Evolutionary conservation across 1,140 invertebrate genomes (phyloP).

Genomic region (Aethina tumida): DNA sequence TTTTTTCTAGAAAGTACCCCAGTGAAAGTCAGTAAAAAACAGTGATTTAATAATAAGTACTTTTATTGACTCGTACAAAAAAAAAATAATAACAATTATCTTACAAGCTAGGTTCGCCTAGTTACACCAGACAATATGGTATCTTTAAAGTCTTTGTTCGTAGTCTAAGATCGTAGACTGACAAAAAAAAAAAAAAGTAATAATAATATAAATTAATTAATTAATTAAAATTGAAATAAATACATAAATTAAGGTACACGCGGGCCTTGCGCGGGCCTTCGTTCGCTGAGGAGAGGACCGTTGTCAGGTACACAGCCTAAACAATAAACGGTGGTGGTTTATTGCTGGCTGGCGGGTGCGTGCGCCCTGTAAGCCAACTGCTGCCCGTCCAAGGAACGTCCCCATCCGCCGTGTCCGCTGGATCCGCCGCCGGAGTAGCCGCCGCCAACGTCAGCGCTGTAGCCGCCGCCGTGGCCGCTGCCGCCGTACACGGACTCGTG

Average conservation of each 20-base stretch:
- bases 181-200: slow-evolving; percentile 12
- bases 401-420: slow-evolving; percentile 59
- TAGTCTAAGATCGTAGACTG: slow-evolving; percentile 13
- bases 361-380: slow-evolving; percentile 65
- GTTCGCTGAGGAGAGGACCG: slow-evolving; percentile 29
- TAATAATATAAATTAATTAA: slow-evolving; percentile 21
- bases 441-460: slow-evolving; percentile 42
- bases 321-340: slow-evolving; percentile 12
- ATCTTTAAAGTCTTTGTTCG: slow-evolving; percentile 21
- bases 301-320: slow-evolving; percentile 34
- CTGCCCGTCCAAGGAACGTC: slow-evolving; percentile 58
- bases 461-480: slow-evolving; percentile 41
- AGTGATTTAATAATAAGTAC: slow-evolving; percentile 2
- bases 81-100: slow-evolving; percentile 14
- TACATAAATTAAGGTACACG: slow-evolving; percentile 14
- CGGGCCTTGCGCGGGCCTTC: slow-evolving; percentile 13
- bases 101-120: slow-evolving; percentile 16
- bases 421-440: slow-evolving; percentile 43
- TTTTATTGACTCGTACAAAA: slow-evolving; percentile 21
- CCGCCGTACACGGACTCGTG: slow-evolving; percentile 49
- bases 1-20: neutral
- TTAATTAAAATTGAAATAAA: slow-evolving; percentile 16
- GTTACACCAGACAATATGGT: slow-evolving; percentile 21
- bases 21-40: neutral
- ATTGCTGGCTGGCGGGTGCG: slow-evolving; percentile 25